A percentile compares a stretch with the other conserved stretches of the same genome.
Conservation (phyloP, 2,888 invertebrate genomes). For the Oscheius myriophilus region DNA sequence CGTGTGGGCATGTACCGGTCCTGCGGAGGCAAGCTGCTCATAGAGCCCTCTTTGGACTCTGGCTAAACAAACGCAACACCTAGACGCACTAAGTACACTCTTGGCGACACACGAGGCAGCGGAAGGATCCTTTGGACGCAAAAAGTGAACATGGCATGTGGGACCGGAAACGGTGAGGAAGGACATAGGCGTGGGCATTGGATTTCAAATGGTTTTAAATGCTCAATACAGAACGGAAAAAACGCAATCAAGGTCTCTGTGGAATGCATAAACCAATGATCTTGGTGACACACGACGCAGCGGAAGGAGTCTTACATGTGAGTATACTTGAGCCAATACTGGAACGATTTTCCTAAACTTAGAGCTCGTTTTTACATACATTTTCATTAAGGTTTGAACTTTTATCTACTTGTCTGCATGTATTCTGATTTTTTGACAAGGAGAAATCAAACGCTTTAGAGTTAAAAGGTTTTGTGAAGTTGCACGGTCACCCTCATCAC, state of each 20-base stretch:
- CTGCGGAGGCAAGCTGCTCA: conserved; percentile 28
- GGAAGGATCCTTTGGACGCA: conserved; percentile 21
- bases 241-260: not conserved
- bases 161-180: conserved; percentile 17
- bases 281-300: conserved; percentile 21
- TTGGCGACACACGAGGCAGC: conserved; percentile 24
- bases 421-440: too few relatives aligned
- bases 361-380: too few relatives aligned
- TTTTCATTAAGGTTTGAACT: too few relatives aligned
- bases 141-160: conserved; percentile 10
- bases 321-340: too few relatives aligned
- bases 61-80: conserved; percentile 31
- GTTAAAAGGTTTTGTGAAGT: too few relatives aligned
- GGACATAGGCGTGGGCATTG: not conserved
- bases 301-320: conserved; percentile 19
- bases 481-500: too few relatives aligned
- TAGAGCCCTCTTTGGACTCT: conserved; percentile 29
- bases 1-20: conserved; percentile 27
- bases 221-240: not conserved
- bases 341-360: too few relatives aligned
- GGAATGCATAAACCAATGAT: too few relatives aligned
- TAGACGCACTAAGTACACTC: conserved; percentile 31
- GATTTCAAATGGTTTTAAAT: not conserved
- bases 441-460: too few relatives aligned
- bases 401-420: too few relatives aligned